Evolutionary conservation across 2,888 invertebrate genomes (phyloP).

Genomic region (Morinoia aosen): DNA sequence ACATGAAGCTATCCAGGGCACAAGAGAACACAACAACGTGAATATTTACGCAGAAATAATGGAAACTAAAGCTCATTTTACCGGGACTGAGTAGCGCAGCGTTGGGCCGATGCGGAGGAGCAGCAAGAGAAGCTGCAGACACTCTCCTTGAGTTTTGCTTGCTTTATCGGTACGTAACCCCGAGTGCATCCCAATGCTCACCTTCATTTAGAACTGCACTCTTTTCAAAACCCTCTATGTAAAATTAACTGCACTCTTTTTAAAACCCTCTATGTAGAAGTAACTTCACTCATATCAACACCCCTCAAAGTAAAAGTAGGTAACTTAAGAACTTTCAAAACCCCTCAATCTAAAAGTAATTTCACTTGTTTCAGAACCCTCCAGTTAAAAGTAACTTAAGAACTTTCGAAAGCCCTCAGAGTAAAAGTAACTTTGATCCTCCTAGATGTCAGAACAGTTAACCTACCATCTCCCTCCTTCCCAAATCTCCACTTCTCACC

Average conservation of each 20-base stretch:
- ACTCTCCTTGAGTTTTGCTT: neutral
- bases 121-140: constrained; percentile 42
- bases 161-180: neutral
- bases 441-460: neutral
- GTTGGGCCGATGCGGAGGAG: neutral
- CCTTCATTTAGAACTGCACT: constrained; percentile 46
- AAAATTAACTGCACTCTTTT: constrained; percentile 16
- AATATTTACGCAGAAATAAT: neutral
- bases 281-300: neutral
- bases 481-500: neutral
- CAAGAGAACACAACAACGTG: neutral
- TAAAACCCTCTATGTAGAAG: neutral
- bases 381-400: neutral
- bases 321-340: too few relatives aligned
- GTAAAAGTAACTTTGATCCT: neutral
- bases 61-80: constrained; percentile 43
- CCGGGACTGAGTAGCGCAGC: constrained; percentile 9
- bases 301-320: neutral
- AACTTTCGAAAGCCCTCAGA: too few relatives aligned
- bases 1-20: neutral
- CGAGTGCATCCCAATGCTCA: constrained; percentile 44
- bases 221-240: neutral
- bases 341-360: neutral
- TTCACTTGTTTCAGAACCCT: too few relatives aligned
- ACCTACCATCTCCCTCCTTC: neutral